phyloP scores from a whole-genome alignment of 2,888 invertebrate genomes.

The Cacoxenus indagator region DNA sequence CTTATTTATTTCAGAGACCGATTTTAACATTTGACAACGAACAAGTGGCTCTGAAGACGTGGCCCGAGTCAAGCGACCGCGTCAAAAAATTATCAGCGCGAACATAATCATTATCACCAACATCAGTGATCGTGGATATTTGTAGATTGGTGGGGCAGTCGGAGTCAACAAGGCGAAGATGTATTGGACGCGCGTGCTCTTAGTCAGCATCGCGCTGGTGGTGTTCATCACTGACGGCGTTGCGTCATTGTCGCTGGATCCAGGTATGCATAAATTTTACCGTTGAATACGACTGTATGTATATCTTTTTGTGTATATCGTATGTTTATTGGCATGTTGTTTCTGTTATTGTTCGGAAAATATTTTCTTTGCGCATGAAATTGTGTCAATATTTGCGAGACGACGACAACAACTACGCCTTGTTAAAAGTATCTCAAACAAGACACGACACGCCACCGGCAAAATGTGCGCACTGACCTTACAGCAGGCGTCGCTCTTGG shows the following conservation, averaged over 20 bases:
- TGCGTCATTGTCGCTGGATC: constrained; percentile 69
- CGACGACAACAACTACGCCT: constrained; percentile 24
- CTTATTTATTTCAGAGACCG: constrained; percentile 8
- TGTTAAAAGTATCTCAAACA: constrained; percentile 3
- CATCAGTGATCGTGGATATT: too few species aligned
- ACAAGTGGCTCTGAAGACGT: background rate
- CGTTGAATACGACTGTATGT: constrained; percentile 37
- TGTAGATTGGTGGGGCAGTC: too few species aligned
- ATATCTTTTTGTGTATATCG: background rate
- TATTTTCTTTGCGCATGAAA: constrained; percentile 19
- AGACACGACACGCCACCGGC: background rate
- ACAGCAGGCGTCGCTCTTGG: constrained; percentile 11
- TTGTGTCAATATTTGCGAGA: constrained; percentile 48
- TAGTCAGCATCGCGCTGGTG: constrained; percentile 51
- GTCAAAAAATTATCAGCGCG: background rate
- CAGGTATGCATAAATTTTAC: constrained; percentile 63
- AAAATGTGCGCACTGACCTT: constrained; percentile 2
- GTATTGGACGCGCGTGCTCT: constrained; percentile 63
- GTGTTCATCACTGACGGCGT: constrained; percentile 60
- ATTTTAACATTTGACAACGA: constrained; percentile 8
- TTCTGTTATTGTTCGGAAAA: background rate
- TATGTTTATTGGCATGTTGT: background rate
- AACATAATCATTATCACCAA: constrained; percentile 2
- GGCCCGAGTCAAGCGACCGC: background rate
- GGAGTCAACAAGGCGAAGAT: constrained; percentile 47